Base-by-base conservation (phyloP, 2,113 vertebrate species). In the Festucalex cinctus region DNA sequence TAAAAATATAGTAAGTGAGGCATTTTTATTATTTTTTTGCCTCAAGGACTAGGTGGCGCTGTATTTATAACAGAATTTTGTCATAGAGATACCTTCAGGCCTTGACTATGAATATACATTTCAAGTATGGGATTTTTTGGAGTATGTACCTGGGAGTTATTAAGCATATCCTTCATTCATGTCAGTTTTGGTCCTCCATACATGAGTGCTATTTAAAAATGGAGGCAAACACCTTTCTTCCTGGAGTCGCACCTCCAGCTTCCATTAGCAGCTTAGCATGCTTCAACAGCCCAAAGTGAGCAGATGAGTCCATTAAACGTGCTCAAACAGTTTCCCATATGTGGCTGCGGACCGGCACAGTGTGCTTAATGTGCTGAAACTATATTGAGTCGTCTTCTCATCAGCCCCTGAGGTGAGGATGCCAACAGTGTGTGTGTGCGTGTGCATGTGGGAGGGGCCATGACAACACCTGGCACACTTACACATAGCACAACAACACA, bases 331-430 rank as follows among this genome's bases (percentile, higher is more conserved):
- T 81, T 80, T 83, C 61, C 79, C 69, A 41, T 69, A 77, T 77
- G 78, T 9, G 58, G 62, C 69, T 61, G 68, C 46, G 68, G 85
- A 83, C 76, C 78, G 77, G 70, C 78, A 78, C 76, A 46, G 76
- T 57, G 81, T 82, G 88, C 75, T 87, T 89, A 89, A 90, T 89
- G 89, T 85, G 77, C 73, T 88, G 89, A 84, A 68, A 85, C 73
- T 65, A 76, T 78, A 83, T 69, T 51, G 64, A 71, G 76, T 75
- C 70, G 44, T 73, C 79, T 70, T 68, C 61, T 72, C 70, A 54
- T 74, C 79, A 73, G 51, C 64, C 63, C 56, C 63, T 9, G 36
- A 49, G 60, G 74, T 69, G 70, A 56, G 63, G 69, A 68, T 60
- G 69, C 75, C 69, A 78, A 64, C 26, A 10, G 63, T 65, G 70